Percentiles rank a stretch among this genome's conserved stretches.
Conservation (phyloP, 2,797 vertebrate genomes). For the Ptychobarbus kaznakovi region DNA sequence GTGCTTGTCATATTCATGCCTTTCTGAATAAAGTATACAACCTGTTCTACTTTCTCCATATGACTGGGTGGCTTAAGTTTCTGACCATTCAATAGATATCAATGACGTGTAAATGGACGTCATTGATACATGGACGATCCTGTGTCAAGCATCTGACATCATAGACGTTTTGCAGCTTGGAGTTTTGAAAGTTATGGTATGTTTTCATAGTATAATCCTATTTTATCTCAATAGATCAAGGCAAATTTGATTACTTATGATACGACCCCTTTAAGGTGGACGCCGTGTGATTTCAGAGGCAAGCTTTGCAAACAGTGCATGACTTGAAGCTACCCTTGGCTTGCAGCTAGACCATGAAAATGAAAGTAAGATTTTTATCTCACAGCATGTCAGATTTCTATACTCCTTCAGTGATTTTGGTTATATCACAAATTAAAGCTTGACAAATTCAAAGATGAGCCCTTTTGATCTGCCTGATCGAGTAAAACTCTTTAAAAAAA, state of each 20-base stretch:
- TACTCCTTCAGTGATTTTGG: neutral
- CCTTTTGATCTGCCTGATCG: neutral
- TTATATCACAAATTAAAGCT: slow-evolving; percentile 11
- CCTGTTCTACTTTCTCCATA: neutral
- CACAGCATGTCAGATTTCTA: neutral
- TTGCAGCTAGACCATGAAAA: slow-evolving; percentile 11
- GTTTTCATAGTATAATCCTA: slow-evolving; percentile 3
- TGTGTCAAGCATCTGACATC: neutral
- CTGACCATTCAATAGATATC: neutral
- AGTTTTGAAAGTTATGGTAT: neutral
- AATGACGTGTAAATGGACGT: neutral
- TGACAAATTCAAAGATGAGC: neutral
- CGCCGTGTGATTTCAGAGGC: slow-evolving; percentile 28
- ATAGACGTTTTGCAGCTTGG: neutral
- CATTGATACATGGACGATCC: neutral
- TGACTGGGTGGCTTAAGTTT: neutral
- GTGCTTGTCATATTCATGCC: neutral
- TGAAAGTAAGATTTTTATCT: slow-evolving; percentile 40
- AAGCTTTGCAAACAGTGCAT: slow-evolving; percentile 19
- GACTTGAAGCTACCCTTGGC: slow-evolving; percentile 21
- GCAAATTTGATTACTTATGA: slow-evolving; percentile 12
- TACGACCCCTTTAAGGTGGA: slow-evolving; percentile 19
- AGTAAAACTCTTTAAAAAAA: neutral
- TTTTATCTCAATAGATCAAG: slow-evolving; percentile 14
- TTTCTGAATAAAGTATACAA: neutral